Evolutionary conservation across 1,140 invertebrate species (phyloP), one percentile per base, ranked within the genome.

Genomic region (Drosophila orena): DNA sequence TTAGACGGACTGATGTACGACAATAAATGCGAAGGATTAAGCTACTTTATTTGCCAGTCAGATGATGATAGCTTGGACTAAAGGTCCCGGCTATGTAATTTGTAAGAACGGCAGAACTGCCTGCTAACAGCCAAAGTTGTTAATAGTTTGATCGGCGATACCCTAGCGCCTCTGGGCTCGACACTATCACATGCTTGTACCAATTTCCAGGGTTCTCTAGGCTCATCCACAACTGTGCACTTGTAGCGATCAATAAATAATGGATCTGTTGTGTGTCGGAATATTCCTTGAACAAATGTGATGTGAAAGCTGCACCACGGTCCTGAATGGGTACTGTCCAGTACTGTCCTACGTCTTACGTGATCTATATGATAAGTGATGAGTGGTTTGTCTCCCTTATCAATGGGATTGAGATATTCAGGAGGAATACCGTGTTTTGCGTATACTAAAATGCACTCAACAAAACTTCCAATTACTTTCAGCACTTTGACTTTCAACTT

Each of bases 271-370:
- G 38, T 40, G n/a, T 15, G 14, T 55, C 47, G 24, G 56, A 69
- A 20, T 69, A 60, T 44, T 60, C 34, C 24, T 55, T 47, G 15
- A 70, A 60, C 8, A 42, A 42, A 10, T 53, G 22, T 6, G 57
- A 43, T 14, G 57, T 70, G 17, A 70, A 70, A 15, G 37, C 69
- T 10, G 61, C 50, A 3, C 53, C 69, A 11, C 49, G 44, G 11
- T 73, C 61, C 54, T 14, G 6, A 8, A 20, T 0, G 56, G 50
- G 15, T n/a, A n/a, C n/a, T n/a, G n/a, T 74, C 17, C 17, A 17
- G 17, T 17, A 1, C 17, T 17, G 17, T 17, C 17, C 17, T 55
- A 11, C 70, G 93, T 52, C 93, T 92, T 3, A 79, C 27, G 17
- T 70, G 59, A 49, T 79, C 65, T 12, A 75, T 44, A 35, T 79